phyloP scores from a whole-genome alignment of 2,888 invertebrate species.

The Toxonevra muliebris region DNA sequence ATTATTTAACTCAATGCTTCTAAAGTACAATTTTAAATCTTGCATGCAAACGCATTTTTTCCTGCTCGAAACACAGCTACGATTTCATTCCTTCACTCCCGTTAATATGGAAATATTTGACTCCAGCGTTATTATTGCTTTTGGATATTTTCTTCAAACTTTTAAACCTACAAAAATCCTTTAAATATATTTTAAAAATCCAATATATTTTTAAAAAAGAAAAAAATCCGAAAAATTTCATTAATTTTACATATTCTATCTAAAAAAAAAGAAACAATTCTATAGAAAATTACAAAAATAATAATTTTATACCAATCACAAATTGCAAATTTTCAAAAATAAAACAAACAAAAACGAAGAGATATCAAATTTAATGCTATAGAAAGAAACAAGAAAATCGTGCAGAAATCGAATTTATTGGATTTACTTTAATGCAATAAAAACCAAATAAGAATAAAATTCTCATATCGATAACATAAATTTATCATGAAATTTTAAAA shows the following conservation, averaged over 20 bases:
- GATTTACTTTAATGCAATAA: constrained; percentile 1
- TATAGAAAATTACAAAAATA: constrained; percentile 1
- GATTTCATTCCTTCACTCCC: too few relatives aligned
- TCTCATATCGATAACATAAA: neutral
- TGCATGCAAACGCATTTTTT: too few relatives aligned
- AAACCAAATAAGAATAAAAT: neutral
- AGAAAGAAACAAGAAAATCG: neutral
- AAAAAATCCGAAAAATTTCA: neutral
- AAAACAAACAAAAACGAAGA: neutral
- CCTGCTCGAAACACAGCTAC: too few relatives aligned
- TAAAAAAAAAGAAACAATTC: neutral
- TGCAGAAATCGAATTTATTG: neutral
- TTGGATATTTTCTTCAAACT: too few relatives aligned
- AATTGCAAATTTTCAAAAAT: neutral
- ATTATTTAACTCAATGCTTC: too few relatives aligned
- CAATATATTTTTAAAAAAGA: neutral
- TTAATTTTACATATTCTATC: neutral
- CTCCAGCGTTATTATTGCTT: too few relatives aligned
- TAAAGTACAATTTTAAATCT: too few relatives aligned
- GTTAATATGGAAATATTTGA: too few relatives aligned
- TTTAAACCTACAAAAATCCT: too few relatives aligned
- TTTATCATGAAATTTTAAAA: neutral
- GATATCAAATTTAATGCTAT: neutral
- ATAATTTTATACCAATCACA: constrained; percentile 5
- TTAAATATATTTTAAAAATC: too few relatives aligned